phyloP scores from a whole-genome alignment of 2,888 invertebrate genomes.

The Seira ritae region DNA sequence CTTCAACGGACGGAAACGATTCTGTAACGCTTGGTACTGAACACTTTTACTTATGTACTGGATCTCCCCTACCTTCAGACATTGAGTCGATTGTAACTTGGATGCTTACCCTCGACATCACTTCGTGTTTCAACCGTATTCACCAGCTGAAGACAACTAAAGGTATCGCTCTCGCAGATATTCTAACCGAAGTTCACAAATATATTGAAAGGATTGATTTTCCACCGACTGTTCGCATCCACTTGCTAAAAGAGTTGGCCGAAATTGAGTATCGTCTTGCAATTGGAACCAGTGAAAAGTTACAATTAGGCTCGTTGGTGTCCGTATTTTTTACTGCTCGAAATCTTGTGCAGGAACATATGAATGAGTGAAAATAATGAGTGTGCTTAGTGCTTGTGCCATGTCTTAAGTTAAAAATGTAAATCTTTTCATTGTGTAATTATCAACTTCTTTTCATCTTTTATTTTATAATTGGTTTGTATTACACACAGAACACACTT shows the following conservation, averaged over 20 bases:
- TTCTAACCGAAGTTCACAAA: constrained; percentile 92
- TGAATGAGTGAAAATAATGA: constrained; percentile 30
- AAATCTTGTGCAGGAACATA: constrained; percentile 74
- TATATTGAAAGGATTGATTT: constrained; percentile 93
- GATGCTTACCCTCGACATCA: constrained; percentile 87
- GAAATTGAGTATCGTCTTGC: constrained; percentile 91
- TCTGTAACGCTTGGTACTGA: constrained; percentile 89
- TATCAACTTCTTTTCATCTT: neutral
- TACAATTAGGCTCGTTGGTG: constrained; percentile 92
- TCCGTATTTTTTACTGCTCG: constrained; percentile 90
- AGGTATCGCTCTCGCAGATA: constrained; percentile 95
- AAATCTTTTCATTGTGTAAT: too few species aligned
- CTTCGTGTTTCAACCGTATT: constrained; percentile 87
- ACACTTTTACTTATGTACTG: constrained; percentile 96
- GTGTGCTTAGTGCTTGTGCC: too few species aligned
- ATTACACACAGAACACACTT: constrained; percentile 28
- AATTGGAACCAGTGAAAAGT: constrained; percentile 91
- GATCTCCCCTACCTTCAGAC: constrained; percentile 93
- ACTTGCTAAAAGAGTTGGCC: constrained; percentile 90
- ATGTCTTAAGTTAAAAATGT: too few species aligned
- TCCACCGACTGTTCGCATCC: constrained; percentile 85
- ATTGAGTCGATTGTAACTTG: constrained; percentile 92
- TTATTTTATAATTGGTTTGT: neutral
- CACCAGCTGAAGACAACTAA: constrained; percentile 85
- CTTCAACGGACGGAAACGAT: constrained; percentile 60